Percentiles rank a stretch among this genome's conserved stretches.
These are phyloP conservation scores for Acleris laterana DNA, from an alignment of 2,888 invertebrate species.

Conservation along the genomic window DNA sequence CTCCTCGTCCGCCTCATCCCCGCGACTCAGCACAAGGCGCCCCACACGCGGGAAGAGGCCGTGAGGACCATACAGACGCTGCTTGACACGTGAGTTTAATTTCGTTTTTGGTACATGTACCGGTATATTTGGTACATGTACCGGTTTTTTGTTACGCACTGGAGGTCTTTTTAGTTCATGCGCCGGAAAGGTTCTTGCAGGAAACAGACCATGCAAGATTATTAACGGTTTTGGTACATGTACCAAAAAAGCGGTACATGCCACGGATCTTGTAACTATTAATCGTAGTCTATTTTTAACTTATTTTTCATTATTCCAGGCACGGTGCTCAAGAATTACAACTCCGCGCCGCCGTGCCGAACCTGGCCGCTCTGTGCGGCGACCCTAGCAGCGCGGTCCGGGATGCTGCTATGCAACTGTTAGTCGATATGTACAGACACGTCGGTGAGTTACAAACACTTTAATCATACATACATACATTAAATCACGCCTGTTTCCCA, in stretches of 20 bases:
- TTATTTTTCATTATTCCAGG: conserved; percentile 67
- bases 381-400: conserved; percentile 95
- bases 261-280: too few species aligned
- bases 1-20: conserved; percentile 69
- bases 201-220: too few species aligned
- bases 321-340: conserved; percentile 94
- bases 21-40: conserved; percentile 94
- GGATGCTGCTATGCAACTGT: conserved; percentile 92
- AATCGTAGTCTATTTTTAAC: background rate
- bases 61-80: conserved; percentile 92
- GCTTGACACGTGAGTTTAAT: conserved; percentile 89
- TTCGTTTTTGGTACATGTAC: background rate
- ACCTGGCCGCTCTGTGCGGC: conserved; percentile 91
- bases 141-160: too few species aligned
- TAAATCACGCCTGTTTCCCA: too few species aligned
- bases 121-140: background rate
- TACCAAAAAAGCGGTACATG: background rate
- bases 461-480: too few species aligned
- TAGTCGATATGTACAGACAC: conserved; percentile 96
- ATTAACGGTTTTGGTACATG: too few species aligned
- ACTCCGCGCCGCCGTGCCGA: conserved; percentile 92
- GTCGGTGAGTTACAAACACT: conserved; percentile 85
- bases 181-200: too few species aligned
- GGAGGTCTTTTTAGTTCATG: background rate
- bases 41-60: conserved; percentile 95